These are phyloP conservation scores for Trichoplusia ni DNA, from an alignment of 1,140 invertebrate species.

Conservation along the genomic window DNA sequence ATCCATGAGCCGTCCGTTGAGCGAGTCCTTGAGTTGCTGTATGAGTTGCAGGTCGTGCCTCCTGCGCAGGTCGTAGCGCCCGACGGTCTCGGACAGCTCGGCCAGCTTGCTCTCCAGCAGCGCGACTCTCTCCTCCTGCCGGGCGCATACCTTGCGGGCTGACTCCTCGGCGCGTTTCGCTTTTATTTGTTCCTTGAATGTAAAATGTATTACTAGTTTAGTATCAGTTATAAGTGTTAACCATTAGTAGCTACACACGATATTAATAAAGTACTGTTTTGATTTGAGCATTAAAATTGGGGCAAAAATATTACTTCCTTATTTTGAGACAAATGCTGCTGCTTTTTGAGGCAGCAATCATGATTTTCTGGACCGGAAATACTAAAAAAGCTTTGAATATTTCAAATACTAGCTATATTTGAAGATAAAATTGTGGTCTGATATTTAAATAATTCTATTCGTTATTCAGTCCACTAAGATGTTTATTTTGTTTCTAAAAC, in stretches of 20 bases:
- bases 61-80: constrained; percentile 88
- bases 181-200: constrained; percentile 84
- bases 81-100: constrained; percentile 90
- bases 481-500: too few relatives aligned
- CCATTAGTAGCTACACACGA: neutral
- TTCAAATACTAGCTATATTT: too few relatives aligned
- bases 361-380: too few relatives aligned
- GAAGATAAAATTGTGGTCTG: too few relatives aligned
- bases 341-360: too few relatives aligned
- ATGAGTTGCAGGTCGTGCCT: constrained; percentile 89
- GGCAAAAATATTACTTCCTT: too few relatives aligned
- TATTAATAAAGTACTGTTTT: neutral
- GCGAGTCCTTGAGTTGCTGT: constrained; percentile 85
- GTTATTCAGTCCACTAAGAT: too few relatives aligned
- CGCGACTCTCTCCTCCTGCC: constrained; percentile 89
- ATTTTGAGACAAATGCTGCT: too few relatives aligned
- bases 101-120: constrained; percentile 89
- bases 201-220: neutral
- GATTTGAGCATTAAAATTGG: too few relatives aligned
- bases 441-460: too few relatives aligned
- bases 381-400: too few relatives aligned
- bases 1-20: constrained; percentile 62
- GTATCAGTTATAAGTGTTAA: too few relatives aligned
- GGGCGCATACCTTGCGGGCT: constrained; percentile 84
- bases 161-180: constrained; percentile 86